Conservation (phyloP, 37 sponge, comb jelly and placozoan genomes). For the Halichondria panicea region DNA sequence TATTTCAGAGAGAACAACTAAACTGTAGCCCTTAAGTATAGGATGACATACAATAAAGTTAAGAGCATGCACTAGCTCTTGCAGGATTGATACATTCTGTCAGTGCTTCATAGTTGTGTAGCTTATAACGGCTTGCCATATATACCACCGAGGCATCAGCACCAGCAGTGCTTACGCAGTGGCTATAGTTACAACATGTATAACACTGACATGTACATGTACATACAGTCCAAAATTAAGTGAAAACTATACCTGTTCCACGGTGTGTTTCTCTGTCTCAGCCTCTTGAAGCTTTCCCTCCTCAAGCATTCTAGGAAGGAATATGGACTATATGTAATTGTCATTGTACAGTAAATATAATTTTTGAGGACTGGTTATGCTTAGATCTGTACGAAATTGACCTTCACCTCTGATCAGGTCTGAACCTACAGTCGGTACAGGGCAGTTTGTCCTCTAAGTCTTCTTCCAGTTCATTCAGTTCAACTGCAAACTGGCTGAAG, state of each 20-base stretch:
- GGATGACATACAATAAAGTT: too few species aligned
- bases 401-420: slow-evolving; percentile 73
- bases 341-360: neutral
- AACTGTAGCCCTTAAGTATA: neutral
- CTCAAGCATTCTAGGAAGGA: slow-evolving; percentile 50
- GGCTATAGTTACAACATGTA: neutral
- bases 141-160: neutral
- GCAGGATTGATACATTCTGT: too few species aligned
- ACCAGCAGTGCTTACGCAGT: neutral
- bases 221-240: neutral
- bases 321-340: neutral
- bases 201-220: neutral
- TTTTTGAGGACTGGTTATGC: neutral
- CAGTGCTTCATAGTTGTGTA: too few species aligned
- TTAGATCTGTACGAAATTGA: neutral
- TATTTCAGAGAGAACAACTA: neutral
- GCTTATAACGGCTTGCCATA: too few species aligned
- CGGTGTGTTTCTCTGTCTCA: slow-evolving; percentile 61
- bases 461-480: slow-evolving; percentile 57
- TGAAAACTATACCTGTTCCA: slow-evolving; percentile 54
- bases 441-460: slow-evolving; percentile 35
- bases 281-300: slow-evolving; percentile 67
- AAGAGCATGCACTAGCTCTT: too few species aligned
- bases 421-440: slow-evolving; percentile 60
- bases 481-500: slow-evolving; percentile 72